phyloP scores from a whole-genome alignment of 2,113 vertebrate genomes.

The Podarcis cretensis region DNA sequence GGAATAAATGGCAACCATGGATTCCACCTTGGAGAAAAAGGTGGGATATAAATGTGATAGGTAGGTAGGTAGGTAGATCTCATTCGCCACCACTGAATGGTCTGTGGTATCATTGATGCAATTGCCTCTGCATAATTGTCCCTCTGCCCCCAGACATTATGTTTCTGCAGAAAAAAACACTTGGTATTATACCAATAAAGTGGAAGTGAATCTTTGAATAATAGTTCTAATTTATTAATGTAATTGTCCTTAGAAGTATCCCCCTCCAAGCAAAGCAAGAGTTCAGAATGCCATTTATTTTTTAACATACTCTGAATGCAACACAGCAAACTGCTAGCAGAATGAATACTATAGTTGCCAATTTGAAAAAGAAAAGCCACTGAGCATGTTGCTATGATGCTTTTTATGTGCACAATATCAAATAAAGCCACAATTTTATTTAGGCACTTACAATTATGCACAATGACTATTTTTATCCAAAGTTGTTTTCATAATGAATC shows the following conservation, averaged over 20 bases:
- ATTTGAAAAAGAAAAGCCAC: constrained; percentile 4
- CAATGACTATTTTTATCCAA: constrained; percentile 57
- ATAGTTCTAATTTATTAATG: neutral
- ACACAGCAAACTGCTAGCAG: neutral
- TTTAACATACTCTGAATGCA: neutral
- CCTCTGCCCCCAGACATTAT: neutral
- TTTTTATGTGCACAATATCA: constrained; percentile 29
- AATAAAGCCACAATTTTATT: constrained; percentile 40
- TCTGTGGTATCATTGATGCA: too few relatives aligned
- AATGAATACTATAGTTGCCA: neutral
- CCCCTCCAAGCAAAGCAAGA: neutral
- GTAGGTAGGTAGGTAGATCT: too few relatives aligned
- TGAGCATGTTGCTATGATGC: neutral
- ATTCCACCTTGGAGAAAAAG: too few relatives aligned
- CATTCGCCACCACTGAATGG: too few relatives aligned
- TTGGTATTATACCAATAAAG: neutral
- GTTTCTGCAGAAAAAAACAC: neutral
- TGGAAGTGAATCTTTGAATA: neutral
- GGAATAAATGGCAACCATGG: too few relatives aligned
- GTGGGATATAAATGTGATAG: too few relatives aligned
- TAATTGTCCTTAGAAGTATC: neutral
- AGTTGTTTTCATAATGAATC: constrained; percentile 48
- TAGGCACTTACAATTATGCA: constrained; percentile 16
- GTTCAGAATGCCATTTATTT: neutral
- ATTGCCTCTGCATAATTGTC: neutral